A percentile compares a stretch with the other conserved stretches of the same genome.
Evolutionary conservation across 2,797 vertebrate species (phyloP).

Genomic region (Neostethus bicornis): DNA sequence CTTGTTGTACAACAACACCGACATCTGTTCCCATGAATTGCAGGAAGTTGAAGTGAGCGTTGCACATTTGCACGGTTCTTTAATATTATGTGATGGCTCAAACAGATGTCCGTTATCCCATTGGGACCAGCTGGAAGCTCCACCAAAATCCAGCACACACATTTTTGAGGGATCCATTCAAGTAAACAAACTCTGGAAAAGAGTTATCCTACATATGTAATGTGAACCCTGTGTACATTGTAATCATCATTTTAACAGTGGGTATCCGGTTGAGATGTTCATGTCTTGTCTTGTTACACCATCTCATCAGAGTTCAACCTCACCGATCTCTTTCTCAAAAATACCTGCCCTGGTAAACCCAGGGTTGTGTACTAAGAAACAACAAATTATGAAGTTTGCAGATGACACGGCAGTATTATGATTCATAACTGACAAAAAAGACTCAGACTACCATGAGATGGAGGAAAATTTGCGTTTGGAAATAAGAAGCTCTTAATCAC

Average conservation of each 20-base stretch:
- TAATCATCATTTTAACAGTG: neutral
- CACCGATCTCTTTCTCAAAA: too few relatives aligned
- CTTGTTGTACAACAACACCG: neutral
- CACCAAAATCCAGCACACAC: slow-evolving; percentile 36
- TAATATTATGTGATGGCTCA: slow-evolving; percentile 41
- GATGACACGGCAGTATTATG: too few relatives aligned
- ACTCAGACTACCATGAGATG: too few relatives aligned
- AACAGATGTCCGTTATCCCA: slow-evolving; percentile 54
- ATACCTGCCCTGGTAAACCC: too few relatives aligned
- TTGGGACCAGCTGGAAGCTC: slow-evolving; percentile 54
- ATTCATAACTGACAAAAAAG: too few relatives aligned
- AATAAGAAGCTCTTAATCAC: too few relatives aligned
- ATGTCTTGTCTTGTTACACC: too few relatives aligned
- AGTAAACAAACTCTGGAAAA: slow-evolving; percentile 1
- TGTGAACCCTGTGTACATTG: slow-evolving; percentile 8
- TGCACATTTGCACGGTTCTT: slow-evolving; percentile 17
- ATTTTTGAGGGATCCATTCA: slow-evolving; percentile 19
- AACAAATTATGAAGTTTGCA: slow-evolving; percentile 10
- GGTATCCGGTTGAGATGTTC: slow-evolving; percentile 17
- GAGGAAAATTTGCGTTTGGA: too few relatives aligned
- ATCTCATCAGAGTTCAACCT: too few relatives aligned
- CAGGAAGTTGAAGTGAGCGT: slow-evolving; percentile 21
- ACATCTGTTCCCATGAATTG: slow-evolving; percentile 33
- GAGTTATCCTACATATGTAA: neutral
- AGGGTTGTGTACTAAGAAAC: neutral